Conservation (phyloP, 2,797 vertebrate genomes). For the Catostomus latipinnis region DNA sequence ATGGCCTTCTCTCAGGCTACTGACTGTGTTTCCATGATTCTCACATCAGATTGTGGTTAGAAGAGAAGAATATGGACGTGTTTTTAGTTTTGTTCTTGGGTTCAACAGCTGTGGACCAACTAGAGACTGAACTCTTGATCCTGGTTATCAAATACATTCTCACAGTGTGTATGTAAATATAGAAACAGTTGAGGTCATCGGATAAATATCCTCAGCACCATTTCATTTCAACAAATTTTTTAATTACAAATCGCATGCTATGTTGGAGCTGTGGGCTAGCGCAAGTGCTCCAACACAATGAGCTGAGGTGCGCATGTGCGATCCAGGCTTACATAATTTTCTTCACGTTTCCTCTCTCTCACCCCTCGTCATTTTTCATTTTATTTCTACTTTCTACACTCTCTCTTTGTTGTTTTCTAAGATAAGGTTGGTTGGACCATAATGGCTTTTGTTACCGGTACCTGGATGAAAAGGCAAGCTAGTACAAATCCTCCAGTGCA, state of each 20-base stretch:
- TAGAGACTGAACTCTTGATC: slow-evolving; percentile 61
- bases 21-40: slow-evolving; percentile 6
- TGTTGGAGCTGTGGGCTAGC: too few species aligned
- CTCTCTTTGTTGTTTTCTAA: slow-evolving; percentile 51
- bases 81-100: slow-evolving; percentile 50
- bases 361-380: not conserved
- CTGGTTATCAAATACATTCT: slow-evolving; percentile 42
- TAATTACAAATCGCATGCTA: too few species aligned
- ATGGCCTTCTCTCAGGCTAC: not conserved
- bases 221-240: not conserved
- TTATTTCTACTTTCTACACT: not conserved
- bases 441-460: slow-evolving; percentile 86
- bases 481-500: slow-evolving; percentile 80
- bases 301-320: not conserved
- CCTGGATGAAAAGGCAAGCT: slow-evolving; percentile 76
- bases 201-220: not conserved
- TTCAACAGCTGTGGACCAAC: slow-evolving; percentile 65
- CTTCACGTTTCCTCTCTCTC: slow-evolving; percentile 9
- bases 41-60: not conserved
- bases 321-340: not conserved
- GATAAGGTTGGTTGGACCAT: slow-evolving; percentile 77
- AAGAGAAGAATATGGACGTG: slow-evolving; percentile 42
- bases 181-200: not conserved
- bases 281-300: too few species aligned
- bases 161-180: slow-evolving; percentile 10